Evolutionary conservation across 1,140 invertebrate species (phyloP).

Genomic region (Caerostris darwini): DNA sequence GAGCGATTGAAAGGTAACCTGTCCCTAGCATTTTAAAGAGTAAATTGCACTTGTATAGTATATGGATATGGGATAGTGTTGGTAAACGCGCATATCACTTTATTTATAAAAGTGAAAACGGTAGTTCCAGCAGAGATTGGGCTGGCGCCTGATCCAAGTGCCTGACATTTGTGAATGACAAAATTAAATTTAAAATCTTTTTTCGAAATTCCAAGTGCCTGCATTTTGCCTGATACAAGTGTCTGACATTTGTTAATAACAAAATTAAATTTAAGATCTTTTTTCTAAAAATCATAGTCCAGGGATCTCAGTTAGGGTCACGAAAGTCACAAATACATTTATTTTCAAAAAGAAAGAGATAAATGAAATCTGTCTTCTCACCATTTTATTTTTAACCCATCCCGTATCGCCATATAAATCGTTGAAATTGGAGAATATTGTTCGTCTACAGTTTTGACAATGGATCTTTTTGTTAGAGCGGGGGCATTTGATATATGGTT

Average conservation of each 20-base stretch:
- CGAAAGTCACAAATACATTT: background rate
- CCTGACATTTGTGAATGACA: no score
- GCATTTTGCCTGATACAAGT: no score
- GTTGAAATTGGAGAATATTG: background rate
- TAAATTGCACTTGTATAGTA: no score
- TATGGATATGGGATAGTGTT: no score
- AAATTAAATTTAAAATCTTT: no score
- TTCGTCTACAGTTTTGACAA: conserved; percentile 27
- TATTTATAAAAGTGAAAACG: no score
- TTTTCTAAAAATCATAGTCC: background rate
- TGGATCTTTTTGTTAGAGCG: background rate
- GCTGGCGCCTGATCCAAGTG: no score
- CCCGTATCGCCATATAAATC: conserved; percentile 25
- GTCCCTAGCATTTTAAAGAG: no score
- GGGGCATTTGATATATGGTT: background rate
- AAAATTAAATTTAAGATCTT: background rate
- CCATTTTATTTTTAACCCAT: background rate
- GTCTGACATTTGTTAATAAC: background rate
- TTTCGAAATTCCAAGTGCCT: no score
- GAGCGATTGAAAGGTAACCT: no score
- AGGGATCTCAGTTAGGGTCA: background rate
- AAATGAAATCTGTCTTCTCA: conserved; percentile 7
- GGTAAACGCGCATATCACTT: no score
- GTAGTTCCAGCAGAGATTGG: no score
- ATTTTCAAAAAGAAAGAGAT: background rate